phyloP scores from a whole-genome alignment of 1,140 invertebrate genomes.

The Lepidostoma basale region DNA sequence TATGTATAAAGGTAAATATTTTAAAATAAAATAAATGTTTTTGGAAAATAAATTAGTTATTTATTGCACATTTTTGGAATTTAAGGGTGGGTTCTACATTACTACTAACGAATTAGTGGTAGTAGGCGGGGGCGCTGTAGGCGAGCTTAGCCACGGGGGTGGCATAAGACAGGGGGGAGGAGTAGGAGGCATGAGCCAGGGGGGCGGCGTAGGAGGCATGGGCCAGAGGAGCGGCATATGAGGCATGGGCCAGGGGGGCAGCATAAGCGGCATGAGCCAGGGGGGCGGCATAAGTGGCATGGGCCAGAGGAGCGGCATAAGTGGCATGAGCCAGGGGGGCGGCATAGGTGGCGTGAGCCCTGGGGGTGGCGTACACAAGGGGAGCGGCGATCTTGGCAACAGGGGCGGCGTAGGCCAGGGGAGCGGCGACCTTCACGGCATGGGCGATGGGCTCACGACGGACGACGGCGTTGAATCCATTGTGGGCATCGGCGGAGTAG shows the following conservation, averaged over 20 bases:
- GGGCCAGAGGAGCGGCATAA: constrained; percentile 39
- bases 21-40: too few relatives aligned
- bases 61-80: too few relatives aligned
- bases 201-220: constrained; percentile 35
- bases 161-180: constrained; percentile 44
- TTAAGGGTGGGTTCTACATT: too few relatives aligned
- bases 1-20: too few relatives aligned
- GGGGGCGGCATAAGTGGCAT: constrained; percentile 32
- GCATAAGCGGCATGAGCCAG: constrained; percentile 40
- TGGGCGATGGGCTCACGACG: constrained; percentile 53
- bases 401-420: constrained; percentile 41
- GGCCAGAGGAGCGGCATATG: constrained; percentile 47
- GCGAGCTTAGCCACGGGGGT: constrained; percentile 50
- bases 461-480: constrained; percentile 63
- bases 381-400: constrained; percentile 45
- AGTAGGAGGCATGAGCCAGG: constrained; percentile 51
- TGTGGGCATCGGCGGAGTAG: constrained; percentile 65
- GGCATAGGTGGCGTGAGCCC: constrained; percentile 37
- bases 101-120: constrained; percentile 12
- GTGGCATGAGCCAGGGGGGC: constrained; percentile 40
- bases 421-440: constrained; percentile 41
- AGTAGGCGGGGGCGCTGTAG: constrained; percentile 33
- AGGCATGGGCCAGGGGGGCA: constrained; percentile 46
- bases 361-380: constrained; percentile 41
- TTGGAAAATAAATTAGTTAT: too few relatives aligned